Evolutionary conservation across 2,888 invertebrate species (phyloP), one percentile per base, ranked within the genome.

Genomic region (Rutpela maculata): DNA sequence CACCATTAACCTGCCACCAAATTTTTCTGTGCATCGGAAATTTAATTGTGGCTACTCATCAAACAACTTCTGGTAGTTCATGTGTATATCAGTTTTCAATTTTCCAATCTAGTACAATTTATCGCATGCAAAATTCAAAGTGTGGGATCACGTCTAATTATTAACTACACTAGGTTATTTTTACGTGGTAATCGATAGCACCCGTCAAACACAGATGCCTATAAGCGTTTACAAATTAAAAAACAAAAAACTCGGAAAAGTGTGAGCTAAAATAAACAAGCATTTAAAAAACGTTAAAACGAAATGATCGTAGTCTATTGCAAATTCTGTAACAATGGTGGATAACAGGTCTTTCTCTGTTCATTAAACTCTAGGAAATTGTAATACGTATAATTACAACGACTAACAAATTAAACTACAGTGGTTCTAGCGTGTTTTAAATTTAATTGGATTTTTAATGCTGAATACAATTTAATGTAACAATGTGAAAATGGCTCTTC

Each of bases 401-500:
- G n/a, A n/a, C 15, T n/a, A 50, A 50, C 50, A 50, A 50, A n/a
- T 50, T n/a, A 50, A 50, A 50, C n/a, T 50, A 50, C 50, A 50
- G n/a, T 50, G 50, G 5, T 50, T 50, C 50, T 50, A n/a, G 50
- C n/a, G n/a, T n/a, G 50, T 50, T 50, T 50, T 50, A n/a, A 50
- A n/a, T 50, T 50, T 50, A 50, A 50, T 50, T 50, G 50, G 50
- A n/a, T n/a, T 50, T 50, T 50, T 50, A 50, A 50, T 50, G 15
- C 15, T 6, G 50, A 50, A 50, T n/a, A n/a, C 50, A 50, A 50
- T 50, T 50, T 50, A 50, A 50, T 50, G n/a, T n/a, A 50, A 50
- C 43, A 12, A 12, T 12, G 43, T 43, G 43, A 43, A 43, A 43
- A 43, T 43, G 11, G 43, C 43, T 43, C 43, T 43, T 12, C 12